Base-by-base conservation (phyloP, 2,113 vertebrate genomes). In the Clupea harengus region DNA sequence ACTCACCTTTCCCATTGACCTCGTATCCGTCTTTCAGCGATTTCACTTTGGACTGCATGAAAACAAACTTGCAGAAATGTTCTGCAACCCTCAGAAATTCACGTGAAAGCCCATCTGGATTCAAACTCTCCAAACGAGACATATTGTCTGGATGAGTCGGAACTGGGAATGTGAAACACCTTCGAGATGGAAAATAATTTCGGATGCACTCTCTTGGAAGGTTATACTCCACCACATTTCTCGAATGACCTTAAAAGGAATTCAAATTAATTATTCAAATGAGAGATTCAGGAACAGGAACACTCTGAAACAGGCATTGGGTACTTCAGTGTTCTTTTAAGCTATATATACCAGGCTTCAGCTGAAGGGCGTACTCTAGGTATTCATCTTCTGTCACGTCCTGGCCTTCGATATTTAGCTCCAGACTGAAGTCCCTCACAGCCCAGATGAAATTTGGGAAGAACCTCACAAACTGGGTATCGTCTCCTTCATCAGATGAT, bases 361-460 rank as follows among this genome's bases (percentile, higher is more conserved):
- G 88, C 52, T 85, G 86, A 0, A 92, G 89, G 28, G 89, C 89
- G 83, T 90, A 90, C 2, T 92, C 86, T 49, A 93, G 86, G 82
- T 92, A 93, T 0, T 89, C 72, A 11, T 92, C 90, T 6, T 84
- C 86, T 1, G 82, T 89, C 32, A 90, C 87, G 0, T 45, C 64
- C 18, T 75, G 72, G 4, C 82, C 86, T 6, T 88, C 28, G 6
- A 90, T 72, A 81, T 32, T 81, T 60, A 92, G 82, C 32, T 90
- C 39, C 44, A 95, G 67, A 0, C 6, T 84, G 85, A 96, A 95
- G 89, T 96, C 95, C n/a, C 94, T 91, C 22, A 95, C 90, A 1
- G 87, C 78, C 94, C 94, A 95, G 25, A 95, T 81, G 67, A 96
- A 95, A 11, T 91, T 89, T 45, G 95, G 95, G 81, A 96, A 96